Evolutionary conservation across 2,888 invertebrate genomes (phyloP).

Genomic region (Morpho deidamia): DNA sequence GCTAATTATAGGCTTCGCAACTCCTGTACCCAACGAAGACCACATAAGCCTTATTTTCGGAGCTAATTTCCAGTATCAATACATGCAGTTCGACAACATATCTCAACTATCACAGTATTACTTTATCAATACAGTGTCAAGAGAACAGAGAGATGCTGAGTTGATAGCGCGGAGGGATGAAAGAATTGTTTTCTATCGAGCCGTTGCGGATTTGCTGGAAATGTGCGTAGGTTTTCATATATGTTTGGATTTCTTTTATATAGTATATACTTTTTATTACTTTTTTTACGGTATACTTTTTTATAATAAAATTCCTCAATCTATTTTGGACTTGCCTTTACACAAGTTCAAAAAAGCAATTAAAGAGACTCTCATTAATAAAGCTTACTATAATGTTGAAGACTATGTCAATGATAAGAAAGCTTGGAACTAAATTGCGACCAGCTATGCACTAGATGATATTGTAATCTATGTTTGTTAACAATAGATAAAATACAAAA

Average conservation of each 20-base stretch:
- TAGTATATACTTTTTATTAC: too few relatives aligned
- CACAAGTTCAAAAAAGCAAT: too few relatives aligned
- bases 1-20: slow-evolving; percentile 78
- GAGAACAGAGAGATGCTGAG: slow-evolving; percentile 57
- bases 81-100: slow-evolving; percentile 71
- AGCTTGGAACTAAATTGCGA: too few relatives aligned
- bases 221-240: slow-evolving; percentile 39
- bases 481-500: too few relatives aligned
- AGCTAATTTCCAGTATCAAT: slow-evolving; percentile 83
- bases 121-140: slow-evolving; percentile 54
- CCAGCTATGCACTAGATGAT: too few relatives aligned
- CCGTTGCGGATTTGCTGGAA: slow-evolving; percentile 49
- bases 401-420: too few relatives aligned
- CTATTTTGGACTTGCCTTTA: too few relatives aligned
- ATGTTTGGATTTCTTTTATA: background rate
- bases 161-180: slow-evolving; percentile 46
- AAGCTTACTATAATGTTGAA: too few relatives aligned
- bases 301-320: too few relatives aligned
- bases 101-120: slow-evolving; percentile 70
- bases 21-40: slow-evolving; percentile 76
- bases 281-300: too few relatives aligned
- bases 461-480: too few relatives aligned
- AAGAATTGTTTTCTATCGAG: slow-evolving; percentile 53
- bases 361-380: too few relatives aligned
- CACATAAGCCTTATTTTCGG: slow-evolving; percentile 74